Evolutionary conservation across 1,140 invertebrate species (phyloP), one percentile per base, ranked within the genome.

Genomic region (Drosophila ercepeae): DNA sequence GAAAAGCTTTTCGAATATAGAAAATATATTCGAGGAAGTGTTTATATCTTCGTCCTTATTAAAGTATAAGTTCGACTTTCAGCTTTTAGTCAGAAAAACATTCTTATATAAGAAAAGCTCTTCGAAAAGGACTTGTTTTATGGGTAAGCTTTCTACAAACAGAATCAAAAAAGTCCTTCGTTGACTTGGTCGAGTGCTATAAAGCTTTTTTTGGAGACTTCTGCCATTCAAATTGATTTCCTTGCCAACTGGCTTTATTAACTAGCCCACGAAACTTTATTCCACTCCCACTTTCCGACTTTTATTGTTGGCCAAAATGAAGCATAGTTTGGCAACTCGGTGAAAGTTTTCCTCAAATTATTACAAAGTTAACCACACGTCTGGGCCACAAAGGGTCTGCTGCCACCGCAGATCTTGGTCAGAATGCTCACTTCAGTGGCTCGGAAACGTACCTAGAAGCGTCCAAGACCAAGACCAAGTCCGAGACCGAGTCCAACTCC

Each of bases 301-400:
- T 7, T 48, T 9, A 13, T 29, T 29, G 0, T 25, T n/a, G 50
- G 0, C 0, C 18, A 14, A 34, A 32, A 21, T 0, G 27, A 61
- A 11, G 42, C 25, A 6, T 13, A 8, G 4, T n/a, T 16, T 0
- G 19, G n/a, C 7, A 44, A n/a, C 16, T 42, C 13, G 16, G 6
- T 14, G 4, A 54, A 54, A 34, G 25, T 48, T 45, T 13, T 51
- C 29, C 9, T 6, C n/a, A 50, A 25, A 32, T 19, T 41, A 16
- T 49, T 54, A 36, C 8, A 21, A 63, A 49, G 48, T 44, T 54
- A 63, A 25, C 69, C 69, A 72, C 57, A 49, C 29, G 69, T 61
- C 49, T 63, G 13, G 9, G 6, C 69, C 69, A 72, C 69, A 72
- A 72, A 61, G 67, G 21, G 19, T 52, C 13, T n/a, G 27, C 14